Evolutionary conservation across 2,797 vertebrate species (phyloP).

Genomic region (Phataginus tricuspis): DNA sequence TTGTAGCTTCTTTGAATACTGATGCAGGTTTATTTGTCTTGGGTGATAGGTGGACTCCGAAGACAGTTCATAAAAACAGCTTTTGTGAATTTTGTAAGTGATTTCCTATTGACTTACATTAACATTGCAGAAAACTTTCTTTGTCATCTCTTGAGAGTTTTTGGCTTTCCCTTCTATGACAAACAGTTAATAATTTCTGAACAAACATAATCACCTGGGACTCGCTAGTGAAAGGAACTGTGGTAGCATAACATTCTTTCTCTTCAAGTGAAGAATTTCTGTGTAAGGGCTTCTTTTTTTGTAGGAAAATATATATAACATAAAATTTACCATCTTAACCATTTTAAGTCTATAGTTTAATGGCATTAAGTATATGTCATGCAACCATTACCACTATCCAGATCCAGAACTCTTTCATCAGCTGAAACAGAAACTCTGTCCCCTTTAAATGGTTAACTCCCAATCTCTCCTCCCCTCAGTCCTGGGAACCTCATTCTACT

Average conservation of each 20-base stretch:
- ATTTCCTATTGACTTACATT: neutral
- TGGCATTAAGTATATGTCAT: neutral
- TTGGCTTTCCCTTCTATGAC: neutral
- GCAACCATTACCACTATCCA: neutral
- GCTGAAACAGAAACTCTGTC: neutral
- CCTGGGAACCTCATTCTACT: neutral
- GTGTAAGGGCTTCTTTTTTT: neutral
- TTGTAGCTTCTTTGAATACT: constrained; percentile 15
- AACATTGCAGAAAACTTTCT: neutral
- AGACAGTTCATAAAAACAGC: neutral
- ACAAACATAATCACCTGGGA: neutral
- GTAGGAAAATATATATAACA: neutral
- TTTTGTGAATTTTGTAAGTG: neutral
- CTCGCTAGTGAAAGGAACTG: neutral
- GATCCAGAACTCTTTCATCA: neutral
- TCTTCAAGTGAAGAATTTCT: constrained; percentile 4
- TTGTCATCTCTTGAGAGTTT: neutral
- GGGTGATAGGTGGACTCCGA: neutral
- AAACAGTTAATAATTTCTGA: constrained; percentile 43
- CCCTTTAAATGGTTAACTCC: neutral
- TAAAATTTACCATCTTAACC: neutral
- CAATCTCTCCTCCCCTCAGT: neutral
- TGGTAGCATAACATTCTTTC: neutral
- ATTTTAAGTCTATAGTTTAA: neutral
- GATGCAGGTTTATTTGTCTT: neutral